Evolutionary conservation across 1,140 invertebrate genomes (phyloP).

Genomic region (Subanguina moxae): DNA sequence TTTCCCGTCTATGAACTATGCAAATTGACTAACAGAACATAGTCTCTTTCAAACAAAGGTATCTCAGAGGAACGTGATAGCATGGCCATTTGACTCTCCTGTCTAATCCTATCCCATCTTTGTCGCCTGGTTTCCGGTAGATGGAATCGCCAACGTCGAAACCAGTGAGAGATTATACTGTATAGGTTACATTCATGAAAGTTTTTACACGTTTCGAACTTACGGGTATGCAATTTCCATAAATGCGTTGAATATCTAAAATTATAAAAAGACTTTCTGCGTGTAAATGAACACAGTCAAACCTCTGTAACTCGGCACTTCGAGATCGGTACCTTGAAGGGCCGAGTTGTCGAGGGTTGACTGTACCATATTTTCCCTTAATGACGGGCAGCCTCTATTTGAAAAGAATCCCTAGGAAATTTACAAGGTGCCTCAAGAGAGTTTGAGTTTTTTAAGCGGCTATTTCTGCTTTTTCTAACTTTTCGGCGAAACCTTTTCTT

Average conservation of each 20-base stretch:
- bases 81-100: slow-evolving; percentile 20
- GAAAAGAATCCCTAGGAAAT: too few species aligned
- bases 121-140: slow-evolving; percentile 49
- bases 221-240: slow-evolving; percentile 73
- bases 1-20: too few species aligned
- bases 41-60: slow-evolving; percentile 10
- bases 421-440: too few species aligned
- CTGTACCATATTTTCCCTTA: too few species aligned
- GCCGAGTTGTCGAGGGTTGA: too few species aligned
- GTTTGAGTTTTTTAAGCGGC: too few species aligned
- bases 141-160: slow-evolving; percentile 44
- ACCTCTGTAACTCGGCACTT: too few species aligned
- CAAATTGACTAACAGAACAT: not conserved
- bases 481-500: too few species aligned
- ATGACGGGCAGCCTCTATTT: too few species aligned
- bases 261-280: not conserved
- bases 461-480: too few species aligned
- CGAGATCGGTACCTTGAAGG: too few species aligned
- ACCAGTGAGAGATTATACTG: slow-evolving; percentile 36
- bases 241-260: slow-evolving; percentile 69
- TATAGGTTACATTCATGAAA: slow-evolving; percentile 13
- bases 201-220: slow-evolving; percentile 46
- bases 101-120: slow-evolving; percentile 20
- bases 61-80: not conserved
- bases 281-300: not conserved